Conservation (phyloP, 2,113 vertebrate genomes). For the Entomyzon cyanotis region DNA sequence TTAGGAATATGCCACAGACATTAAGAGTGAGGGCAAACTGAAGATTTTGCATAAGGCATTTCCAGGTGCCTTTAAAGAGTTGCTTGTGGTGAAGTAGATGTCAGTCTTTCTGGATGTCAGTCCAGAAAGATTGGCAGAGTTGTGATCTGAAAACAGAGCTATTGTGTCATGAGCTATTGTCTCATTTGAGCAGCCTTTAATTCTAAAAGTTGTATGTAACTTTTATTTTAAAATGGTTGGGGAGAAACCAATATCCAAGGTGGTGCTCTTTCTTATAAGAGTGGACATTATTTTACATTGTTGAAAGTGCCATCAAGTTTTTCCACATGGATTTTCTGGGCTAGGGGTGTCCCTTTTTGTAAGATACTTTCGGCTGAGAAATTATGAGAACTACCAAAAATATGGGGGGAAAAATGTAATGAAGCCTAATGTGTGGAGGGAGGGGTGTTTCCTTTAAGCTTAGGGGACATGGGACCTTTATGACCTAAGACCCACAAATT, state of each 20-base stretch:
- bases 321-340: background rate
- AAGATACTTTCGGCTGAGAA: background rate
- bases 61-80: background rate
- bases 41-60: background rate
- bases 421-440: background rate
- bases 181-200: background rate
- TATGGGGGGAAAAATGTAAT: background rate
- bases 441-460: background rate
- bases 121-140: background rate
- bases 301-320: background rate
- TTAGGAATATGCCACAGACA: background rate
- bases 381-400: background rate
- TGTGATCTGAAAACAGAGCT: background rate
- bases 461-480: fast-evolving
- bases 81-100: background rate
- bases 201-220: background rate
- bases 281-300: background rate
- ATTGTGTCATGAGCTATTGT: background rate
- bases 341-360: background rate
- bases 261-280: background rate
- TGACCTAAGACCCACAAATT: too few species aligned
- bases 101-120: too few species aligned
- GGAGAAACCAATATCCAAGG: background rate
- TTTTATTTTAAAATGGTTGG: background rate
- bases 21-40: background rate